A percentile compares a stretch with the other conserved stretches of the same genome.
These are phyloP conservation scores for Corydoras sp. DNA, from an alignment of 2,113 vertebrate genomes.

Conservation along the genomic window DNA sequence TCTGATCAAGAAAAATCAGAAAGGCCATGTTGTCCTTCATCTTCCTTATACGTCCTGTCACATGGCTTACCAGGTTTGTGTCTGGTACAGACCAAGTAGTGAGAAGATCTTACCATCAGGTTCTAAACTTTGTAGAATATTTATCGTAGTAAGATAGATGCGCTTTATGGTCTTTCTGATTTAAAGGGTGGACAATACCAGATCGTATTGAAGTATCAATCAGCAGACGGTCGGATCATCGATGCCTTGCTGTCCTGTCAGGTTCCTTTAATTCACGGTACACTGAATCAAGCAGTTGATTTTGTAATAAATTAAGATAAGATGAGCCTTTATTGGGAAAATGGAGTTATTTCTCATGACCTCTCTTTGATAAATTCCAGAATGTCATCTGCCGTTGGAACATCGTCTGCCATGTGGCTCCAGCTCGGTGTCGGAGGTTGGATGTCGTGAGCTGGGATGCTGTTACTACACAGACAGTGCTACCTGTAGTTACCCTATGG, in stretches of 20 bases:
- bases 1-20: conserved; percentile 46
- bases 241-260: conserved; percentile 60
- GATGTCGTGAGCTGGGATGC: conserved; percentile 63
- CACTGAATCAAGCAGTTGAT: not conserved
- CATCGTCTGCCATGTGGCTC: conserved; percentile 60
- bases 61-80: conserved; percentile 62
- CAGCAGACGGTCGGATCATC: conserved; percentile 35
- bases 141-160: too few relatives aligned
- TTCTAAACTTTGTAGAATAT: too few relatives aligned
- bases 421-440: conserved; percentile 42
- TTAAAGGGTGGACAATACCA: conserved; percentile 44
- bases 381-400: conserved; percentile 59
- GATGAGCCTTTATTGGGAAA: too few relatives aligned
- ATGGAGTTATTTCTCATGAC: not conserved
- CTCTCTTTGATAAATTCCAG: conserved; percentile 43
- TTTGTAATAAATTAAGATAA: too few relatives aligned
- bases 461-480: conserved; percentile 56
- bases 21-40: conserved; percentile 52
- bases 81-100: not conserved
- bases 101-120: too few relatives aligned
- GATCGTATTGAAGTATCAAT: conserved; percentile 55
- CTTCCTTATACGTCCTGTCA: conserved; percentile 61
- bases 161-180: not conserved
- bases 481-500: conserved; percentile 67
- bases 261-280: conserved; percentile 47